Conservation (phyloP, 2,113 vertebrate species). For the Hymenochirus boettgeri region DNA sequence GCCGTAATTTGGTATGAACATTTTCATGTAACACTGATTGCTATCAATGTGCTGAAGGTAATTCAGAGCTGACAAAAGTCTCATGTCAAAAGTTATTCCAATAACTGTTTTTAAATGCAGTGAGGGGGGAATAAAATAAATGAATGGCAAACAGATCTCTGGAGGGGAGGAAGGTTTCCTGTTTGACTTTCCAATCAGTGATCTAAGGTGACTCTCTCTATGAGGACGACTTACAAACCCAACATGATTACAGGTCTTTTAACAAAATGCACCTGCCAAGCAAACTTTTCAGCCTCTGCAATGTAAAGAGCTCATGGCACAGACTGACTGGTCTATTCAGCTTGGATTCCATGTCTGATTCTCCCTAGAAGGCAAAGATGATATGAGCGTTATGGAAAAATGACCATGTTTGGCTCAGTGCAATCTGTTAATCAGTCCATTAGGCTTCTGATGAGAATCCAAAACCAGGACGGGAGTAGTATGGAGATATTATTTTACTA, state of each 20-base stretch:
- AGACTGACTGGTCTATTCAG: conserved; percentile 8
- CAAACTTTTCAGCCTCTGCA: not conserved
- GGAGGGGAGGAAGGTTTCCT: not conserved
- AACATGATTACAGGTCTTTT: conserved; percentile 18
- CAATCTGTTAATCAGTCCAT: conserved; percentile 36
- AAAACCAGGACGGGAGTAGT: conserved; percentile 33
- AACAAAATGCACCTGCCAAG: conserved; percentile 21
- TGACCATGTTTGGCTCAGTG: conserved; percentile 27
- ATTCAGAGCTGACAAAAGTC: conserved; percentile 38
- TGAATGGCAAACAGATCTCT: conserved; percentile 33
- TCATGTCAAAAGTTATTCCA: conserved; percentile 34
- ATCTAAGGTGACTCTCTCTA: conserved; percentile 16
- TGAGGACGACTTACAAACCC: not conserved
- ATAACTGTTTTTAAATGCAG: conserved; percentile 12
- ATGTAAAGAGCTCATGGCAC: not conserved
- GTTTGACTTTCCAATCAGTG: not conserved
- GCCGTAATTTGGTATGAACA: conserved; percentile 29
- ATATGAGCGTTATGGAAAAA: conserved; percentile 38
- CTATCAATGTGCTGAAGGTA: conserved; percentile 36
- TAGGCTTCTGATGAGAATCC: conserved; percentile 19
- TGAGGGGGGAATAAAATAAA: no score
- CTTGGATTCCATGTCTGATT: not conserved
- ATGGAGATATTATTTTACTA: not conserved
- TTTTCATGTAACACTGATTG: conserved; percentile 39
- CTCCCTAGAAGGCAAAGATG: conserved; percentile 36